Percentiles rank a stretch among this genome's conserved stretches.
These are phyloP conservation scores for Panzeria rudis DNA, from an alignment of 2,888 invertebrate genomes.

Conservation along the genomic window DNA sequence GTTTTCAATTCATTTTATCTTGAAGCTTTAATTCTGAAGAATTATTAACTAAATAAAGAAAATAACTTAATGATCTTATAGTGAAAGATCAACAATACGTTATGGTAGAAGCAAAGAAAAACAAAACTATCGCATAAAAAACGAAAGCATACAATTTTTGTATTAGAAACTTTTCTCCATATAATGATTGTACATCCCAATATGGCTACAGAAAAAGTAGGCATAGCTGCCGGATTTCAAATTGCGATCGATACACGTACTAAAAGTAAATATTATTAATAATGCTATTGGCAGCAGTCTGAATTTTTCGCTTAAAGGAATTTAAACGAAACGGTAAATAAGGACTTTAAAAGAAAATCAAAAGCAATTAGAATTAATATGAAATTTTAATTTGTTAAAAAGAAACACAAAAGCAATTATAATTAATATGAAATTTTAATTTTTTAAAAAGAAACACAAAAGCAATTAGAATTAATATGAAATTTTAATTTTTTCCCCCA, in stretches of 20 bases:
- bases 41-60: slow-evolving; percentile 10
- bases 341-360: background rate
- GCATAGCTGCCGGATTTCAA: slow-evolving; percentile 28
- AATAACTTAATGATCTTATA: slow-evolving; percentile 30
- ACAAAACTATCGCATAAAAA: too few species aligned
- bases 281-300: background rate
- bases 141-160: slow-evolving; percentile 44
- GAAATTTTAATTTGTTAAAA: background rate
- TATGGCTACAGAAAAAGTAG: slow-evolving; percentile 3
- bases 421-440: background rate
- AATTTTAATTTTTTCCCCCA: background rate
- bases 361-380: background rate
- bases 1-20: background rate
- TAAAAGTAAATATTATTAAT: background rate
- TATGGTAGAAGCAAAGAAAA: background rate
- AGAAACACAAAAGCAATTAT: background rate
- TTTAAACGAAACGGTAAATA: slow-evolving; percentile 11
- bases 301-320: background rate
- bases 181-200: slow-evolving; percentile 25
- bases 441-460: background rate
- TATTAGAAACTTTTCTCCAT: slow-evolving; percentile 24
- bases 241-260: background rate
- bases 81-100: slow-evolving; percentile 30
- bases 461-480: background rate
- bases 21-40: slow-evolving; percentile 26